phyloP scores from a whole-genome alignment of 2,797 vertebrate genomes.

The Agapornis canus region DNA sequence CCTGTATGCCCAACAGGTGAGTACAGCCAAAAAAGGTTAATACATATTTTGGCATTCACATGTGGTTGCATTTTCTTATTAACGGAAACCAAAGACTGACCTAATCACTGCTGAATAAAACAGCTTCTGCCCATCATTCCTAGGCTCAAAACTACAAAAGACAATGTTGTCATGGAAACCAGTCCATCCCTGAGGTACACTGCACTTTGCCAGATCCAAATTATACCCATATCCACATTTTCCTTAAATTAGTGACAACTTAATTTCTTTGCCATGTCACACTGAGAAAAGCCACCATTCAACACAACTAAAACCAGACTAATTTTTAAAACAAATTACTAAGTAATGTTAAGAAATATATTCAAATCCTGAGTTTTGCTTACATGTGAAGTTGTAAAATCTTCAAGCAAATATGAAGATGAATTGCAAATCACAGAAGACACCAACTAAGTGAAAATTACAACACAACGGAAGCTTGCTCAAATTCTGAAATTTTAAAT shows the following conservation, averaged over 20 bases:
- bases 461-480: neutral
- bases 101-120: conserved; percentile 39
- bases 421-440: neutral
- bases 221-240: neutral
- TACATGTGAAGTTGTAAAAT: neutral
- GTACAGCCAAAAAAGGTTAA: neutral
- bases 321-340: neutral
- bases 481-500: neutral
- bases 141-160: conserved; percentile 61
- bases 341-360: neutral
- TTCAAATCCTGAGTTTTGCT: neutral
- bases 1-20: neutral
- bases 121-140: conserved; percentile 52
- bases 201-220: neutral
- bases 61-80: neutral
- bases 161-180: conserved; percentile 75
- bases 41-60: neutral
- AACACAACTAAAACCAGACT: neutral
- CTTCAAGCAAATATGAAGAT: neutral
- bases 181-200: conserved; percentile 67
- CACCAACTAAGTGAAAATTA: neutral
- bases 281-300: neutral
- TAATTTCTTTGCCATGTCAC: neutral
- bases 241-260: neutral
- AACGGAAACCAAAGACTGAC: neutral